A percentile compares a stretch with the other conserved stretches of the same genome.
Evolutionary conservation across 2,797 vertebrate species (phyloP).

Genomic region (Thalassophryne amazonica): DNA sequence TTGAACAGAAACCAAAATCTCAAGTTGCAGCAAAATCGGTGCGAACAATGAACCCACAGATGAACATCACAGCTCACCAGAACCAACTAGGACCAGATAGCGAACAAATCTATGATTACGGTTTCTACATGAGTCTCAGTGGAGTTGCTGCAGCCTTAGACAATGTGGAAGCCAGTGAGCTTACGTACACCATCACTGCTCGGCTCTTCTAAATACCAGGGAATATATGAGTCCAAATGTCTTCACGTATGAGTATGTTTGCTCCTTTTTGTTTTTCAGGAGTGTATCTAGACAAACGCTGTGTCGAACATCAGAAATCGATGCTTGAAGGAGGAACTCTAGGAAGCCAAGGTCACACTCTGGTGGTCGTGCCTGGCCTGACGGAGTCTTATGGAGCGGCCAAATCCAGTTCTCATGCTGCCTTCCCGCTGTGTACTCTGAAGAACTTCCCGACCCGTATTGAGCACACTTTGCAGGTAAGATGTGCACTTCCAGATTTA

Average conservation of each 20-base stretch:
- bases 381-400: constrained; percentile 69
- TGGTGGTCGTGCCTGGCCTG: constrained; percentile 80
- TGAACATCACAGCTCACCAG: constrained; percentile 78
- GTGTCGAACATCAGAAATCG: constrained; percentile 74
- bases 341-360: constrained; percentile 76
- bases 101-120: constrained; percentile 73
- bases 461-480: constrained; percentile 88
- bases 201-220: too few relatives aligned
- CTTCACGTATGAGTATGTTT: neutral
- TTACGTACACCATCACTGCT: too few relatives aligned
- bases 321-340: constrained; percentile 85
- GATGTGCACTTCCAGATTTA: neutral
- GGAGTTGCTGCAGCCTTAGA: constrained; percentile 86
- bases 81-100: constrained; percentile 79
- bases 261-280: constrained; percentile 63
- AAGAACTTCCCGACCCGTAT: constrained; percentile 83
- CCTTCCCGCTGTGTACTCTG: constrained; percentile 84
- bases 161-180: constrained; percentile 86
- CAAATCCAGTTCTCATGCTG: neutral
- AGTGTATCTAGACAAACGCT: constrained; percentile 79
- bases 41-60: constrained; percentile 75
- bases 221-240: neutral
- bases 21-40: constrained; percentile 77
- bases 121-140: constrained; percentile 79
- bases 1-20: constrained; percentile 83